Conservation (phyloP, 2,888 invertebrate genomes). For the Colletes collaris region DNA sequence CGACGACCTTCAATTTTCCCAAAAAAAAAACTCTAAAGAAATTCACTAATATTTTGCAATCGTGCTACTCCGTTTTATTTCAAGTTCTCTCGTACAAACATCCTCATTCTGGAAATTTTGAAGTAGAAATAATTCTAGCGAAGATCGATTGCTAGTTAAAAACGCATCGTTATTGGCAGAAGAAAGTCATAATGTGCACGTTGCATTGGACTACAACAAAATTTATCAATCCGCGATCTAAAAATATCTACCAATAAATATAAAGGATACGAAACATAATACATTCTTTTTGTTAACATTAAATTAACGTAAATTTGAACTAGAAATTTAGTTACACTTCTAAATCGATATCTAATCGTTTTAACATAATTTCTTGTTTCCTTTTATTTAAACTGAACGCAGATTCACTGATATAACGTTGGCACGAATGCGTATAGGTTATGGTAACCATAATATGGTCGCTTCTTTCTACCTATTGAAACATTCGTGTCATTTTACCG, state of each 20-base stretch:
- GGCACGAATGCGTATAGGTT: not conserved
- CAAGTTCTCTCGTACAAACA: not conserved
- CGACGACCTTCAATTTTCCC: not conserved
- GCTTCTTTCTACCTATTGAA: slow-evolving; percentile 4
- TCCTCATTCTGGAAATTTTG: slow-evolving; percentile 9
- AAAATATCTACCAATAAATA: slow-evolving; percentile 1
- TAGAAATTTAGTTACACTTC: not conserved
- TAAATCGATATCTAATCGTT: not conserved
- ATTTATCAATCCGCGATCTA: not conserved
- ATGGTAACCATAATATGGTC: not conserved
- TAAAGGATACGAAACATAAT: not conserved
- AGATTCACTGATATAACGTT: not conserved
- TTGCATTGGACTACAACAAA: not conserved
- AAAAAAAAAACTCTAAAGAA: too few relatives aligned
- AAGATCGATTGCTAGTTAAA: slow-evolving; percentile 1
- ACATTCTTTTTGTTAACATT: not conserved
- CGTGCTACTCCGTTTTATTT: not conserved
- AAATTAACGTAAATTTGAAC: slow-evolving; percentile 1
- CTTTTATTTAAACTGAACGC: not conserved
- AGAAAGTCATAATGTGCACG: not conserved
- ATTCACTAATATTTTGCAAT: not conserved
- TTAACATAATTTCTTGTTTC: not conserved
- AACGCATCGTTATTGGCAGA: slow-evolving; percentile 6
- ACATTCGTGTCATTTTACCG: slow-evolving; percentile 22
- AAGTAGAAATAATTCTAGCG: not conserved